Percentiles rank a stretch among this genome's conserved stretches.
phyloP scores from a whole-genome alignment of 2,888 invertebrate species.

The Rhynchonema sp. region DNA sequence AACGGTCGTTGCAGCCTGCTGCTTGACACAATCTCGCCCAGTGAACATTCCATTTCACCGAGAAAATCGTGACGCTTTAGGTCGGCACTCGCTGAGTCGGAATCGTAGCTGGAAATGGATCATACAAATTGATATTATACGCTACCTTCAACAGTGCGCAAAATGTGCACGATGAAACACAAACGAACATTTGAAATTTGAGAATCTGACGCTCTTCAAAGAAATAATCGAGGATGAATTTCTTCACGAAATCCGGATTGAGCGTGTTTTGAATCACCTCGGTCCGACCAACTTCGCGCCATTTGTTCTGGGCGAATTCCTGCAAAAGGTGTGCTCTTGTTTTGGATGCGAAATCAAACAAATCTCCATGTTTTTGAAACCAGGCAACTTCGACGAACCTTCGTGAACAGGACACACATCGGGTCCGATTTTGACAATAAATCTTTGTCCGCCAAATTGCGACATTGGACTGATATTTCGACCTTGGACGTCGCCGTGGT shows the following conservation, averaged over 20 bases:
- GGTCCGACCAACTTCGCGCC: conserved; percentile 16
- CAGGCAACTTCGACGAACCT: too few relatives aligned
- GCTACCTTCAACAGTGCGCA: background rate
- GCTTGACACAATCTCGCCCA: conserved; percentile 37
- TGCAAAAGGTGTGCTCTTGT: too few relatives aligned
- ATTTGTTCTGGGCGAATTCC: background rate
- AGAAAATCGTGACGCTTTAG: conserved; percentile 32
- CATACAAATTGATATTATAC: background rate
- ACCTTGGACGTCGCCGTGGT: background rate
- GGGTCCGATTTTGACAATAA: conserved; percentile 22
- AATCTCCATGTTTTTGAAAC: too few relatives aligned
- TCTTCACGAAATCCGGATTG: conserved; percentile 18
- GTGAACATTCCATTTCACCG: conserved; percentile 37
- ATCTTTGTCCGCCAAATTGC: conserved; percentile 16
- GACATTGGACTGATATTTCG: background rate
- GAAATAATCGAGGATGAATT: conserved; percentile 17
- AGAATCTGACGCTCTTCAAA: conserved; percentile 22
- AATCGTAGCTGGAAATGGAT: conserved; percentile 19
- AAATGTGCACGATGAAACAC: background rate
- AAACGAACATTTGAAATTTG: conserved; percentile 16
- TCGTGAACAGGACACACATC: conserved; percentile 1
- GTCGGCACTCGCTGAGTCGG: conserved; percentile 12
- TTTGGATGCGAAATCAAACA: too few relatives aligned
- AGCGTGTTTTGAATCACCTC: conserved; percentile 19
- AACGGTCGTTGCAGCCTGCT: background rate